Evolutionary conservation across 2,888 invertebrate genomes (phyloP), one percentile per base, ranked within the genome.

Genomic region (Anodontia alba): DNA sequence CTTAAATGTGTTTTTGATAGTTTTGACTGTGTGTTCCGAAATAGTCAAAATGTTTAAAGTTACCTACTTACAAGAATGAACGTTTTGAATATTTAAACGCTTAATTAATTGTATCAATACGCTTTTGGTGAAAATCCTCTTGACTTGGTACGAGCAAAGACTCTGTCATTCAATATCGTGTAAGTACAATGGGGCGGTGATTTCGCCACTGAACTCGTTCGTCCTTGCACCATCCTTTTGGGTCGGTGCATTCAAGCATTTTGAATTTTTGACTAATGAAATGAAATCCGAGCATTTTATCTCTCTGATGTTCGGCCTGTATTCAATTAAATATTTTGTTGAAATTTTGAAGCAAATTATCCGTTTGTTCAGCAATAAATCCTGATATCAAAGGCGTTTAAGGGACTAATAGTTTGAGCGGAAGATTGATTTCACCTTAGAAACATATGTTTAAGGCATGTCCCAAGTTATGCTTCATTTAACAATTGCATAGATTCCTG

Each of bases 261-360:
- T 31, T 20, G 12, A 33, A 62, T 7, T 62, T 20, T 20, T 17
- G 17, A 62, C 62, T 62, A 62, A 62, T 62, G 62, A 62, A 62
- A 62, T 33, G 62, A 62, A 62, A 62, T 33, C n/a, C 62, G 62
- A 62, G 62, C 33, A 20, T 62, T 20, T 23, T 1, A 17, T 33
- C 20, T 33, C 62, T 62, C 62, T 62, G 62, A 62, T 33, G 33
- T 62, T 62, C 62, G 62, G 10, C 20, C 31, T 17, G 62, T 62
- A 62, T 62, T 62, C 62, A 62, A 62, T 62, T 62, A 62, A 62
- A 62, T 62, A 62, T 23, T 33, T 62, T 62, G 62, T 33, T 29
- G 33, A 26, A 62, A 3, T 62, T 62, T 62, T 62, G 62, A 33
- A 33, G 29, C 62, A 62, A 62, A 62, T 62, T 62, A 62, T 33